Evolutionary conservation across 2,888 invertebrate genomes (phyloP), one percentile per base, ranked within the genome.

Genomic region (Oeneis ivallda): DNA sequence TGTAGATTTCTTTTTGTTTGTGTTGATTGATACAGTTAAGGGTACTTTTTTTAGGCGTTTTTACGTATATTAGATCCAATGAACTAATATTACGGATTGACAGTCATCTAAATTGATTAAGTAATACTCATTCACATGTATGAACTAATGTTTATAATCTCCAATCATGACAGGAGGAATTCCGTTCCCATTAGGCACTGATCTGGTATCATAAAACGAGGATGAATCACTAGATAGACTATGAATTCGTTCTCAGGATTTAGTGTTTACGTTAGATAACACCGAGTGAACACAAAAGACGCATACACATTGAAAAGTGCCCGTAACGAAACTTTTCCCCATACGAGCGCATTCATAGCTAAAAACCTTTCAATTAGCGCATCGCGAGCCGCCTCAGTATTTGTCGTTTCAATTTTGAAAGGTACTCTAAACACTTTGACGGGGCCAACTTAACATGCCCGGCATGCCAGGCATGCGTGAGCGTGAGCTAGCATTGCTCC

Each of bases 321-420:
- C n/a, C n/a, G n/a, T n/a, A n/a, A n/a, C n/a, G n/a, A n/a, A n/a
- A n/a, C 58, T 67, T 67, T 67, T 66, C 63, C 71, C 65, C 67
- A 39, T n/a, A n/a, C n/a, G n/a, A n/a, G 60, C 60, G 65, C 68
- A 64, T 71, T 70, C 67, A 62, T 67, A 72, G 70, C 70, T 73
- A 65, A 70, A 72, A 79, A 80, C 80, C 81, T 83, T 85, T 84
- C 83, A 85, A 84, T 86, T 86, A 85, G 76, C 79, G 76, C 77
- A 73, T 73, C 74, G 70, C 70, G 72, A 73, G 77, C 76, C 74
- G 77, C 78, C 79, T 77, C 79, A 79, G 76, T 87, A 83, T 89
- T 87, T 89, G 85, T 86, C 84, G 82, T 87, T 87, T 87, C 85
- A 85, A 89, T 89, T 90, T 86, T 80, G 79, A 84, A 86, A 87